Base-by-base conservation (phyloP, 2,797 vertebrate genomes). In the Smutsia temminckii region DNA sequence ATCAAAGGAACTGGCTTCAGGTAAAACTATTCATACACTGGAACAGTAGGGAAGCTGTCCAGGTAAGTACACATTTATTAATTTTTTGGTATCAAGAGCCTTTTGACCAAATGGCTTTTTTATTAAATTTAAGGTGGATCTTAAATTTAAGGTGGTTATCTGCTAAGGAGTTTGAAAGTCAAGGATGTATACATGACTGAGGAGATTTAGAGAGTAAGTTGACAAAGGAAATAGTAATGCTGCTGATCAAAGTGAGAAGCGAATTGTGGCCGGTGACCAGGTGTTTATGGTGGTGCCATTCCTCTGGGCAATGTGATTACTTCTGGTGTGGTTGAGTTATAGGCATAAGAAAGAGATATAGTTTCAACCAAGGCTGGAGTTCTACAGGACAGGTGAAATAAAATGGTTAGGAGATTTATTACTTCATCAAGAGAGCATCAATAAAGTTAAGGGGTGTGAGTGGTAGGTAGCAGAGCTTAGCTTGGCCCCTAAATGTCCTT, bases 291-390 rank as follows among this genome's bases (percentile, higher is more conserved):
- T 13, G 13, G 34, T 4, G 11, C 18, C 17, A 6, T 32, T 53
- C 11, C 49, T 8, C 10, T 9, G 8, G 46, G 32, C 5, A 21
- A 13, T 12, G 1, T 12, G 17, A 34, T 40, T 13, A 6, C n/a
- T 1, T 18, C 37, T 21, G n/a, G 3, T 8, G 40, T 34, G 21
- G 51, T 4, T 66, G 42, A 2, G 1, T 23, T n/a, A 32, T 0
- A 37, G 9, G 10, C 34, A 68, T 6, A 18, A 66, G 21, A 66
- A 77, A 63, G 75, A 59, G 12, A 51, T 4, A 13, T 16, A 32
- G 23, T 55, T 71, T 78, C 21, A 55, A 14, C 2, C 7, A 34
- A 68, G 16, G 4, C 16, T 51, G n/a, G 14, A 77, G 42, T 89
- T 85, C 17, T 49, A 14, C 1, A 57, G 8, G 11, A 13, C 13